Conservation (phyloP, 2,888 invertebrate species). For the Eilema sororculum region DNA sequence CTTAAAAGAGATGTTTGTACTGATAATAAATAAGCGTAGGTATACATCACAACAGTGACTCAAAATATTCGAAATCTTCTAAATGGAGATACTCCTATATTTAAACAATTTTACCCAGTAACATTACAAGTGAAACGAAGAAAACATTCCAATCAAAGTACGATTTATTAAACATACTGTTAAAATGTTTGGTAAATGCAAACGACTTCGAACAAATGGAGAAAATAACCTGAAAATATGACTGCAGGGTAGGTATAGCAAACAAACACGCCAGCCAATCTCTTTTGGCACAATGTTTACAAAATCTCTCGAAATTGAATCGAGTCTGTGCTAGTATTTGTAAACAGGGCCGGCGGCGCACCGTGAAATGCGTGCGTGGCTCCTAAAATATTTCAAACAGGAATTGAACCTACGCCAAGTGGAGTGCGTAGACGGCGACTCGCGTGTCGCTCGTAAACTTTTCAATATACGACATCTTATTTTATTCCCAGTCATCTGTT, state of each 20-base stretch:
- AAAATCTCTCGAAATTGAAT: conserved; percentile 81
- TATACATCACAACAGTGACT: conserved; percentile 60
- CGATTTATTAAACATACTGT: conserved; percentile 51
- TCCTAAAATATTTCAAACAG: conserved; percentile 85
- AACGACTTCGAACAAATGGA: conserved; percentile 44
- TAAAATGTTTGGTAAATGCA: conserved; percentile 55
- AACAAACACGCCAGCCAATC: conserved; percentile 69
- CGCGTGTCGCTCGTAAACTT: conserved; percentile 79
- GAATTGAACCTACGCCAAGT: conserved; percentile 84
- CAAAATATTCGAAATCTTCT: not conserved
- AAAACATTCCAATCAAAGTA: conserved; percentile 26
- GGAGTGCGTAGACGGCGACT: conserved; percentile 83
- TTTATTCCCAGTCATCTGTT: conserved; percentile 74
- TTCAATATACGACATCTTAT: conserved; percentile 80
- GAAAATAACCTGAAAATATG: conserved; percentile 52
- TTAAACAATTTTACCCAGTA: not conserved
- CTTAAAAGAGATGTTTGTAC: conserved; percentile 61
- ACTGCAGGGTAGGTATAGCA: conserved; percentile 52
- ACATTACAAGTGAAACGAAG: not conserved
- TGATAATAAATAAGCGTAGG: conserved; percentile 39
- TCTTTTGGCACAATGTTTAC: conserved; percentile 80
- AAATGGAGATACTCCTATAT: not conserved
- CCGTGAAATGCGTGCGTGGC: conserved; percentile 71
- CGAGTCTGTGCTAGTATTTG: conserved; percentile 83
- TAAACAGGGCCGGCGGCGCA: conserved; percentile 75